Percentiles rank a stretch among this genome's conserved stretches.
These are phyloP conservation scores for Pheosia tremula DNA, from an alignment of 2,888 invertebrate genomes.

Conservation along the genomic window DNA sequence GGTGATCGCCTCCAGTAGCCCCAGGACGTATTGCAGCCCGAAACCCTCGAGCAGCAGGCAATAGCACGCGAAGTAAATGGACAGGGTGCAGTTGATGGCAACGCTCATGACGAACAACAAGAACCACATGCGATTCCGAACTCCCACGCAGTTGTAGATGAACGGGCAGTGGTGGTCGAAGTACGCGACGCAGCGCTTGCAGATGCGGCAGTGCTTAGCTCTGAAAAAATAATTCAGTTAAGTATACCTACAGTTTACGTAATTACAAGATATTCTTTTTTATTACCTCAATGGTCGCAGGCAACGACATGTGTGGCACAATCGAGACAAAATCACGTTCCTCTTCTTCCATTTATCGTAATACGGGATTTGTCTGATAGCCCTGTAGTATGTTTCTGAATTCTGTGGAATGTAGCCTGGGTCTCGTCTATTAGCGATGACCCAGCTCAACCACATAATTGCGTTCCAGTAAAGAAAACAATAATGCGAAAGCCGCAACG, in stretches of 20 bases:
- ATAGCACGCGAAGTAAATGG: constrained; percentile 94
- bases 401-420: constrained; percentile 96
- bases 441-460: constrained; percentile 97
- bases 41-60: constrained; percentile 94
- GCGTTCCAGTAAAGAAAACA: constrained; percentile 96
- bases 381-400: constrained; percentile 94
- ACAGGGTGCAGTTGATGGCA: constrained; percentile 94
- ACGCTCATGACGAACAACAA: constrained; percentile 94
- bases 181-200: constrained; percentile 94
- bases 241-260: background rate
- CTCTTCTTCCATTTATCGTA: constrained; percentile 97
- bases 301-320: constrained; percentile 96
- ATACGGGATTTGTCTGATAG: constrained; percentile 96
- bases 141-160: constrained; percentile 97
- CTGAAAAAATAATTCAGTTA: constrained; percentile 42
- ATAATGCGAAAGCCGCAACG: constrained; percentile 93
- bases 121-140: constrained; percentile 97
- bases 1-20: constrained; percentile 91
- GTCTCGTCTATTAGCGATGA: constrained; percentile 94
- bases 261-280: background rate
- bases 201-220: constrained; percentile 96
- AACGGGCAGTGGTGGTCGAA: constrained; percentile 98
- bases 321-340: constrained; percentile 90
- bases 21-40: constrained; percentile 93
- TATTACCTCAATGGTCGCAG: constrained; percentile 89